Conservation (phyloP, 1,140 invertebrate species). For the Cydia strobilella region DNA sequence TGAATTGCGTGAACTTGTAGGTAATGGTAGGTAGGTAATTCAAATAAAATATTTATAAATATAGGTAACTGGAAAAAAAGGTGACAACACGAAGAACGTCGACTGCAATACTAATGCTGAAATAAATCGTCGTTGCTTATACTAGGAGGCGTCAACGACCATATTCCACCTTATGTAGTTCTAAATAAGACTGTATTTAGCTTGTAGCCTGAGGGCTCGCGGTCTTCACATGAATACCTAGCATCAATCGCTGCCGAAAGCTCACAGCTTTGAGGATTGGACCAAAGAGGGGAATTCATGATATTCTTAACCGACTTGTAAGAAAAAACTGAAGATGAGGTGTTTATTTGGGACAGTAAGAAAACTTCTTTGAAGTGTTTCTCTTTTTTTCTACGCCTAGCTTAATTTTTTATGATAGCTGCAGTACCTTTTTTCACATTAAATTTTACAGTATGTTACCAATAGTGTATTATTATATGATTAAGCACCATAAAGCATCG, state of each 20-base stretch:
- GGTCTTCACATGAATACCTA: background rate
- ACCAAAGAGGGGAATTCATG: background rate
- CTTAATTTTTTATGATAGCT: too few species aligned
- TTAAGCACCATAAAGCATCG: background rate
- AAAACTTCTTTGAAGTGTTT: too few species aligned
- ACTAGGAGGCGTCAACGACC: background rate
- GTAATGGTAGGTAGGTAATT: too few species aligned
- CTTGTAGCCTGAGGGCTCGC: background rate
- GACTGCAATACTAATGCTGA: conserved; percentile 26
- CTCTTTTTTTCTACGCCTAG: too few species aligned
- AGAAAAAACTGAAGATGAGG: too few species aligned
- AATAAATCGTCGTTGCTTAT: conserved; percentile 15
- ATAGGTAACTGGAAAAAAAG: background rate
- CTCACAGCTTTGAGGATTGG: background rate
- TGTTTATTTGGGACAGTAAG: too few species aligned
- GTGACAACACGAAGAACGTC: conserved; percentile 17
- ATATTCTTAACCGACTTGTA: background rate
- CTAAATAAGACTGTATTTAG: background rate
- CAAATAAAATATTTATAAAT: background rate
- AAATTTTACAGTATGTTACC: too few species aligned
- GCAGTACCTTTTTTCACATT: too few species aligned
- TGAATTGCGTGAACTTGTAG: too few species aligned
- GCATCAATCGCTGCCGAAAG: background rate
- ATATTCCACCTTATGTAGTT: background rate
- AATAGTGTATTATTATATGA: background rate